Base-by-base conservation (phyloP, 2,113 vertebrate species). In the Paracanthobrama guichenoti region DNA sequence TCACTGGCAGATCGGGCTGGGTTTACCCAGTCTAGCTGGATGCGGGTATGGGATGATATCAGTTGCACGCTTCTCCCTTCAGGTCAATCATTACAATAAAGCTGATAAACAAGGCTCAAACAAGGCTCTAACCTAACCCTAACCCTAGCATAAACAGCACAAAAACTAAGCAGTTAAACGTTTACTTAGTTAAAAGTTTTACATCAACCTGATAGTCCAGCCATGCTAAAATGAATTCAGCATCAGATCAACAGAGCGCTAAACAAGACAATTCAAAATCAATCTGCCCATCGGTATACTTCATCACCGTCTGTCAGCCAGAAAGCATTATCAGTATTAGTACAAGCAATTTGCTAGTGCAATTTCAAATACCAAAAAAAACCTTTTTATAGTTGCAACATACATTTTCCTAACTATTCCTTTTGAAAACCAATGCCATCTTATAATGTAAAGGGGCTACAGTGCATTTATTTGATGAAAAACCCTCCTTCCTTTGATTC, bases 401-500 rank as follows among this genome's bases (percentile, higher is more conserved):
- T 18, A 66, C 9, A 20, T 18, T 35, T 3, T 35, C 35, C 73
- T 42, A 59, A 77, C 14, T 0, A 14, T 20, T 42, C 31, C 39
- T 16, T 71, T 71, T 69, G 79, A 81, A 39, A 79, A 74, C 81
- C 53, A 44, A 72, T 42, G 55, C 64, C 9, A 24, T 48, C 5
- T 64, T 79, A 57, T 46, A 69, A 62, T n/a, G 24, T 24, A 44
- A 46, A 77, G 13, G 13, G 3, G 64, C 53, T 67, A 48, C 6
- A 74, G 16, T 22, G 16, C 1, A 31, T 46, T 42, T 24, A 1
- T 64, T 64, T 72, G 24, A 66, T 85, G 84, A 75, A 85, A 64
- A 81, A 75, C 78, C 84, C 84, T 81, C 78, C 57, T 66, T 66
- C 62, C 50, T 31, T n/a, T 26, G 44, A 9, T 35, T 66, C 77